A percentile compares a stretch with the other conserved stretches of the same genome.
Evolutionary conservation across 2,888 invertebrate genomes (phyloP).

Genomic region (Lucinisca nassula): DNA sequence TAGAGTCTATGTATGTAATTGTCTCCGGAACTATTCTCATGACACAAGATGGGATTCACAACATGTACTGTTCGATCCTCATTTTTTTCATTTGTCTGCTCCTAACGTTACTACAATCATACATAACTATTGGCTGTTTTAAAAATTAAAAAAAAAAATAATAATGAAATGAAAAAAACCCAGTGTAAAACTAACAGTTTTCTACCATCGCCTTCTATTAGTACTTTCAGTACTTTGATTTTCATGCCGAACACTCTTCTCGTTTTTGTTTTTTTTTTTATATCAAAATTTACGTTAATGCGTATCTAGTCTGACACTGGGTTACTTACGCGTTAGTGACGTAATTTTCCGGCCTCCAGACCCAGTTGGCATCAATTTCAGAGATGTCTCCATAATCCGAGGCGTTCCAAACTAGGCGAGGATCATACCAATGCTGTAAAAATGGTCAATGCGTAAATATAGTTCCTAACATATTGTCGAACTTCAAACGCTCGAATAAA

Average conservation of each 20-base stretch:
- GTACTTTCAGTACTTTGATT: neutral
- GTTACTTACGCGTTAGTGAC: neutral
- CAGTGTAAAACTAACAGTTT: neutral
- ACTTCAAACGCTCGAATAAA: too few species aligned
- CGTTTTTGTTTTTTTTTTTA: neutral
- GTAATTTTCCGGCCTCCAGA: neutral
- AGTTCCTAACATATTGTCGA: too few species aligned
- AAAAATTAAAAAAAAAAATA: neutral
- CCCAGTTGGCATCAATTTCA: neutral
- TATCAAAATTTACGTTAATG: neutral
- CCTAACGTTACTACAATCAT: too few species aligned
- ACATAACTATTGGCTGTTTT: too few species aligned
- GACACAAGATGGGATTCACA: too few species aligned
- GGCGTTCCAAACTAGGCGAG: neutral
- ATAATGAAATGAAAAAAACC: neutral
- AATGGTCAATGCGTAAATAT: too few species aligned
- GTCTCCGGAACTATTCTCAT: too few species aligned
- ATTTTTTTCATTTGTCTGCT: too few species aligned
- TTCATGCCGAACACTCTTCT: neutral
- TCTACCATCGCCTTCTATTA: too few species aligned
- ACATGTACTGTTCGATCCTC: too few species aligned
- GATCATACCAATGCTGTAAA: neutral
- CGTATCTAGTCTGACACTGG: neutral
- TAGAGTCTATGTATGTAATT: too few species aligned
- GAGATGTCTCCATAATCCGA: neutral